Evolutionary conservation across 2,888 invertebrate genomes (phyloP).

Genomic region (Hypomecis atomaria): DNA sequence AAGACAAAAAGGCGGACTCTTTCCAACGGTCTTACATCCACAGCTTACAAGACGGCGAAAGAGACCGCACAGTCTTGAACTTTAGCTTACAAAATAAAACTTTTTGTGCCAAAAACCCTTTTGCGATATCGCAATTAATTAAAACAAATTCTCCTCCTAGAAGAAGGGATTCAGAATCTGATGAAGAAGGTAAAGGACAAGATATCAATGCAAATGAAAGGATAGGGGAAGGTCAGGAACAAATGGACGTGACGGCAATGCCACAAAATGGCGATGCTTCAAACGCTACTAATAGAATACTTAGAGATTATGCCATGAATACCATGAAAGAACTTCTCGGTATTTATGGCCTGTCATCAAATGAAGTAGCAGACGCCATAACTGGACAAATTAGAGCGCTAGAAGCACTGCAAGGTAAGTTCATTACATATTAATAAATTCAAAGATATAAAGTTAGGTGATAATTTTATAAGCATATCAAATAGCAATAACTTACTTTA

Average conservation of each 20-base stretch:
- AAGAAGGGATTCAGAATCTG: conserved; percentile 81
- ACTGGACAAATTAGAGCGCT: conserved; percentile 87
- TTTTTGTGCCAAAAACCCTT: conserved; percentile 84
- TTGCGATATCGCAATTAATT: conserved; percentile 83
- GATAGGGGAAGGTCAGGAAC: conserved; percentile 66
- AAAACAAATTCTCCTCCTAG: conserved; percentile 82
- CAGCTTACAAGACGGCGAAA: conserved; percentile 73
- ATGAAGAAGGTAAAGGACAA: conserved; percentile 76
- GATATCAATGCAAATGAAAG: conserved; percentile 80
- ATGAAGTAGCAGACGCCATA: conserved; percentile 88
- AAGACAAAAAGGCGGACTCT: conserved; percentile 75
- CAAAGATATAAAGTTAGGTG: conserved; percentile 36
- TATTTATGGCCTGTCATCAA: conserved; percentile 89
- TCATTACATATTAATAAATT: conserved; percentile 39
- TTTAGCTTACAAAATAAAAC: conserved; percentile 82
- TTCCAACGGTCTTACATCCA: conserved; percentile 82
- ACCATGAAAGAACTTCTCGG: conserved; percentile 91
- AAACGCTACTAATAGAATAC: conserved; percentile 84
- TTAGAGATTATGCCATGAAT: conserved; percentile 91
- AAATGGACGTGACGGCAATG: conserved; percentile 61
- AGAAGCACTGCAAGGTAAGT: conserved; percentile 86
- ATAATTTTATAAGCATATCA: conserved; percentile 42
- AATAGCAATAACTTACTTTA: conserved; percentile 39
- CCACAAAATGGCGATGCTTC: conserved; percentile 75
- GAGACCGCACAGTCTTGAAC: conserved; percentile 74